phyloP scores from a whole-genome alignment of 2,113 vertebrate genomes.

The Myotis yumanensis region DNA sequence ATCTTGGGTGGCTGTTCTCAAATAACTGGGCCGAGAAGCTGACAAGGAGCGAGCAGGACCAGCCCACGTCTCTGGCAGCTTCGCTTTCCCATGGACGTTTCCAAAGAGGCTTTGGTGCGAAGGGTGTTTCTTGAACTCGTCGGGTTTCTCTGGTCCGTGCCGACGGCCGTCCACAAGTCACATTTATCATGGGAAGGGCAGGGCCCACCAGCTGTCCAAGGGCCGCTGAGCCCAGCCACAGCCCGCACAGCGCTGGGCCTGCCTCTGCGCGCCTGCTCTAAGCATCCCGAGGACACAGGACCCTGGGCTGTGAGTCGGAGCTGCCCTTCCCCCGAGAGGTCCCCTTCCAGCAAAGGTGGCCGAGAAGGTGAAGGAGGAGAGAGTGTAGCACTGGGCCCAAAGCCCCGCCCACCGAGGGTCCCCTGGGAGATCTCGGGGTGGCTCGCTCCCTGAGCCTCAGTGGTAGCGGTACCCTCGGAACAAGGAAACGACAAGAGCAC shows the following conservation, averaged over 20 bases:
- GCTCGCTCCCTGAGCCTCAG: not conserved
- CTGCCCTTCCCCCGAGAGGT: not conserved
- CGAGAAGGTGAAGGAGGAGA: not conserved
- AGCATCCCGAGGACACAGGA: not conserved
- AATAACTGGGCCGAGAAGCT: not conserved
- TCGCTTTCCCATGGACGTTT: not conserved
- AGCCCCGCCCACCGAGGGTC: fast-evolving
- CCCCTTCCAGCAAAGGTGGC: not conserved
- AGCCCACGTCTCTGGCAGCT: not conserved
- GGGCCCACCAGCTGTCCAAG: not conserved
- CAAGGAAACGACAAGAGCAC: fast-evolving
- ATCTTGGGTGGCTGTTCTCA: constrained; percentile 11
- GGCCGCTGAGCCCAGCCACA: not conserved
- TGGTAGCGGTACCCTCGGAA: fast-evolving
- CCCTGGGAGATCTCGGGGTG: fast-evolving
- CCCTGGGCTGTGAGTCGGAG: not conserved
- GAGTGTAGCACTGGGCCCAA: fast-evolving
- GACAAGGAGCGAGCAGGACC: fast-evolving
- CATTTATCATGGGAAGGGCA: not conserved
- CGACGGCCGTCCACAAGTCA: not conserved
- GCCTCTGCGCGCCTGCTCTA: fast-evolving
- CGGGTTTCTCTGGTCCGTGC: not conserved
- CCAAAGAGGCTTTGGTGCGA: not conserved
- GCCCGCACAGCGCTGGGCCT: not conserved
- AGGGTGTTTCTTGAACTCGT: not conserved